A percentile compares a stretch with the other conserved stretches of the same genome.
These are phyloP conservation scores for Ramphastos sulfuratus DNA, from an alignment of 2,113 vertebrate genomes.

Conservation along the genomic window DNA sequence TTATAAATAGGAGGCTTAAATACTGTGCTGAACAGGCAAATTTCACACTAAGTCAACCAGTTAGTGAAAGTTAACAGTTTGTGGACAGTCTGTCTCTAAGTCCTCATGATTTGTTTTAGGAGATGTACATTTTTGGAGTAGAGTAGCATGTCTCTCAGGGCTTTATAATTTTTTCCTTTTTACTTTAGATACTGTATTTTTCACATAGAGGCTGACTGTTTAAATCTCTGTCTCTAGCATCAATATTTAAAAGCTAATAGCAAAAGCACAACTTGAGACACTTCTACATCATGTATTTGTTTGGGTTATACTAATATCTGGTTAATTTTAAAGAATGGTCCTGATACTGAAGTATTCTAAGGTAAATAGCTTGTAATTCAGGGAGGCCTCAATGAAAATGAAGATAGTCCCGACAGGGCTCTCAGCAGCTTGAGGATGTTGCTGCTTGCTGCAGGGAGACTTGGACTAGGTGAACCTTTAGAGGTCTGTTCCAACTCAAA, in stretches of 20 bases:
- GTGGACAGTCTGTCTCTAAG: background rate
- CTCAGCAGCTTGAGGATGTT: too few species aligned
- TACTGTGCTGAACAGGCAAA: background rate
- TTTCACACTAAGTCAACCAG: background rate
- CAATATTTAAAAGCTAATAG: background rate
- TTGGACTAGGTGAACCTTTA: too few species aligned
- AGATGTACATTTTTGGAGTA: background rate
- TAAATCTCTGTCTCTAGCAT: background rate
- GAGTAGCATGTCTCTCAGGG: background rate
- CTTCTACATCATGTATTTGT: background rate
- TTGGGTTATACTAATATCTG: background rate
- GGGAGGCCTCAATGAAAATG: background rate
- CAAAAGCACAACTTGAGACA: fast-evolving
- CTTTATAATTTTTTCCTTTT: background rate
- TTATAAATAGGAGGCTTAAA: background rate
- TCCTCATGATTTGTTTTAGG: background rate
- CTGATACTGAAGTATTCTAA: background rate
- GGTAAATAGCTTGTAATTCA: background rate
- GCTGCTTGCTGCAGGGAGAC: too few species aligned
- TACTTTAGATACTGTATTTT: background rate
- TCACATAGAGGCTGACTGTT: background rate
- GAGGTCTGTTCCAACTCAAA: too few species aligned
- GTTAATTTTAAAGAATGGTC: background rate
- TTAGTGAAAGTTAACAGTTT: background rate
- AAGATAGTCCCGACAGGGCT: too few species aligned